Percentiles rank a stretch among this genome's conserved stretches.
Conservation (phyloP, 2,797 vertebrate genomes). For the Xenops minutus region DNA sequence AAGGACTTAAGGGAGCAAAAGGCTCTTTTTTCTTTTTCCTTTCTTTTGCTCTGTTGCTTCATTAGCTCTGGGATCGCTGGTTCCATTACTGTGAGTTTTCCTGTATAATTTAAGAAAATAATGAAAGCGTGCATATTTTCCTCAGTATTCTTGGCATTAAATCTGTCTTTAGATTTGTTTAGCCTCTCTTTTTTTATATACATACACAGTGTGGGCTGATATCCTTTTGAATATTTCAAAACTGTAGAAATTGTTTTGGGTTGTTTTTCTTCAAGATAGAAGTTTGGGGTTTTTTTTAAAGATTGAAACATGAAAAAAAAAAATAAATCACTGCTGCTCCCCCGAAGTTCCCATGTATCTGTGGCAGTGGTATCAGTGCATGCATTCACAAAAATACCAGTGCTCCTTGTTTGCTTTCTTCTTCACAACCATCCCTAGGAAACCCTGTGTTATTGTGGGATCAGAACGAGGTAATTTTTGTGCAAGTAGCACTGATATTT, state of each 20-base stretch:
- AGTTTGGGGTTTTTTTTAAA: not conserved
- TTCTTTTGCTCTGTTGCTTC: slow-evolving; percentile 78
- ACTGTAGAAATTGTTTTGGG: slow-evolving; percentile 24
- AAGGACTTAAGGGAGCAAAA: slow-evolving; percentile 92
- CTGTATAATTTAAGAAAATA: slow-evolving; percentile 83
- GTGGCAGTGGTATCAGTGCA: not conserved
- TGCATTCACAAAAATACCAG: not conserved
- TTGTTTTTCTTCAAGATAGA: slow-evolving; percentile 17
- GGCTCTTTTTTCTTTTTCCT: slow-evolving; percentile 70
- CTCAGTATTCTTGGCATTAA: slow-evolving; percentile 53
- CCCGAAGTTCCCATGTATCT: not conserved
- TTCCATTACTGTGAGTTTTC: slow-evolving; percentile 84
- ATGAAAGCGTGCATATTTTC: slow-evolving; percentile 67
- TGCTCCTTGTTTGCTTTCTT: slow-evolving; percentile 1
- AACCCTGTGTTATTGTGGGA: not conserved
- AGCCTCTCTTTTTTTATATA: not conserved
- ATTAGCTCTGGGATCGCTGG: slow-evolving; percentile 84
- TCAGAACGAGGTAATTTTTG: not conserved
- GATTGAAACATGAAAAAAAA: not conserved
- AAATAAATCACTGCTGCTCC: not conserved
- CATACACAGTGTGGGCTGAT: slow-evolving; percentile 23
- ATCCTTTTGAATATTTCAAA: slow-evolving; percentile 65
- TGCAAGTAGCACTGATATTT: not conserved
- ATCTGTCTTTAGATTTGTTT: slow-evolving; percentile 69
- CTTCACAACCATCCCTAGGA: not conserved